Base-by-base conservation (phyloP, 2,797 vertebrate species). In the Linurgus olivaceus region DNA sequence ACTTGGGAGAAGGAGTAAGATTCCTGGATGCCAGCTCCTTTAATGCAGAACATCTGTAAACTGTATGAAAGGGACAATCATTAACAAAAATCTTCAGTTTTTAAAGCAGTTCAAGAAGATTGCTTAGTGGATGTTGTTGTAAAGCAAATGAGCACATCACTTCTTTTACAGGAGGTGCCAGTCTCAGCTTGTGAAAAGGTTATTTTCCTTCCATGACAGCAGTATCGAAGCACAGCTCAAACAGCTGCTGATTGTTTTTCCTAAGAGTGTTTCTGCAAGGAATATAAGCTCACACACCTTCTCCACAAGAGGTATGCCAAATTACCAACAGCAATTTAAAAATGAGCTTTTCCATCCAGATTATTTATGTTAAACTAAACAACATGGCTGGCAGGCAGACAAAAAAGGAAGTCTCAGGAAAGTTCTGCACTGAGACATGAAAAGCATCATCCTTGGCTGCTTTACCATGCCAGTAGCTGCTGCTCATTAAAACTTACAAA, bases 341-440 rank as follows among this genome's bases (percentile, higher is more conserved):
- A 90, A 57, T 26, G 7, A 85, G 26, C 31, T 86, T 86, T 86
- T 83, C 61, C 70, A 80, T 67, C 25, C 52, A 74, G 37, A 71
- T 83, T 80, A 86, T 83, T 86, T 83, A 71, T 58, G 76, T 67
- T 90, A 57, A 94, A 61, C 61, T 86, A 73, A 82, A 83, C 57
- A 63, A 38, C 54, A 61, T 4, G 20, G 66, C 33, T 84, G 37
- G 67, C 16, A 75, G 75, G 84, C 37, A 91, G 71, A 84, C 91
- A 79, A 65, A 95, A 94, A 94, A 88, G 58, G 71, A 81, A 87
- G 11, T 62, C n/a, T 84, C 72, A 29, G 66, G 28, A 3, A 88
- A 78, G 82, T 86, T 86, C 84, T 86, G 73, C 47, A 72, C 54
- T 70, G 38, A 72, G 65, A 96, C 37, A 71, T 23, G 35, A 84